Conservation (phyloP, 2,113 vertebrate genomes). For the Vireo altiloquus region DNA sequence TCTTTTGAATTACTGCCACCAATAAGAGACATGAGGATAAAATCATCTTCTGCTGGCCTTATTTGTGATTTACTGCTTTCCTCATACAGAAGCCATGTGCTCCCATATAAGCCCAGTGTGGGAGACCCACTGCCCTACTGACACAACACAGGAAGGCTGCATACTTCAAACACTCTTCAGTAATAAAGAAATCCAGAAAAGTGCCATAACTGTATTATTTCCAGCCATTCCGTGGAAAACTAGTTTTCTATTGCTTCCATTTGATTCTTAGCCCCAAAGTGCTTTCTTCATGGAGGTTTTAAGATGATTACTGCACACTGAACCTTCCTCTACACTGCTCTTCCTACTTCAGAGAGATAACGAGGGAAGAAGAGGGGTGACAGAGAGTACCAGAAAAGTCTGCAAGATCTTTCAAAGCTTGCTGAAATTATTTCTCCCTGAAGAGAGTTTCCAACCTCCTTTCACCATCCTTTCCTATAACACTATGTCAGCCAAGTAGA, state of each 20-base stretch:
- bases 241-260: not conserved
- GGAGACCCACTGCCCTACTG: not conserved
- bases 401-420: not conserved
- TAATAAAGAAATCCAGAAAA: not conserved
- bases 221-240: not conserved
- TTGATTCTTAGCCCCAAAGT: not conserved
- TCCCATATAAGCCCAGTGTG: not conserved
- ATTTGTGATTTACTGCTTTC: not conserved
- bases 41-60: not conserved
- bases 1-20: not conserved
- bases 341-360: not conserved
- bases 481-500: not conserved
- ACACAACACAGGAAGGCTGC: not conserved
- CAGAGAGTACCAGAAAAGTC: not conserved
- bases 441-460: not conserved
- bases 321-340: not conserved
- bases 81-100: not conserved
- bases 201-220: not conserved
- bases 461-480: not conserved
- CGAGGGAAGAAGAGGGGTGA: not conserved
- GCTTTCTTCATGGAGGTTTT: not conserved
- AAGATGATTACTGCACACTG: not conserved
- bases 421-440: not conserved
- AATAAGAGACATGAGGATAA: not conserved
- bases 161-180: not conserved